phyloP scores from a whole-genome alignment of 2,113 vertebrate genomes.

The Antechinus flavipes region DNA sequence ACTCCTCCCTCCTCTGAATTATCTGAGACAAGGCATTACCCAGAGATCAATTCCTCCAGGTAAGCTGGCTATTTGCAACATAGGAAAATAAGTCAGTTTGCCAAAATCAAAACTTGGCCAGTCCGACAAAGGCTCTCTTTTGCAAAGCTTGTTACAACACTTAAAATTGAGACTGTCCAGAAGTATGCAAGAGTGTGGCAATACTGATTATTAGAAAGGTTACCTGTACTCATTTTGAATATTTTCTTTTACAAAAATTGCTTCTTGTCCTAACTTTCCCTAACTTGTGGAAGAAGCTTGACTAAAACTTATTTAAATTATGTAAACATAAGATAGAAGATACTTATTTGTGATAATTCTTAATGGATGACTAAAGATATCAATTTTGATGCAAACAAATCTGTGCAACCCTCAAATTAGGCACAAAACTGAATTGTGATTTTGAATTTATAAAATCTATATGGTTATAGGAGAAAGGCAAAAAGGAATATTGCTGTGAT shows the following conservation, averaged over 20 bases:
- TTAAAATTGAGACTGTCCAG: background rate
- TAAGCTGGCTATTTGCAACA: background rate
- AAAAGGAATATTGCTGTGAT: conserved; percentile 4
- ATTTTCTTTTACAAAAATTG: conserved; percentile 12
- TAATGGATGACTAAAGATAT: background rate
- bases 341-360: background rate
- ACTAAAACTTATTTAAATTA: conserved; percentile 27
- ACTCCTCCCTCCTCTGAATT: background rate
- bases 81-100: conserved; percentile 1
- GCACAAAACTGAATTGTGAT: background rate
- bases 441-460: background rate
- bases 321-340: background rate
- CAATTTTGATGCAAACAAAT: background rate
- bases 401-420: background rate
- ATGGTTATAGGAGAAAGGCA: background rate
- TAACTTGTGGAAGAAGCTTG: conserved; percentile 13
- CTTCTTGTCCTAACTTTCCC: conserved; percentile 33
- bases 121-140: background rate
- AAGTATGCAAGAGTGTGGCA: background rate
- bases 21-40: conserved; percentile 1
- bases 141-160: background rate
- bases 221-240: conserved; percentile 22
- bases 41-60: background rate
- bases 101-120: background rate
- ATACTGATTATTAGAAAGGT: background rate